phyloP scores from a whole-genome alignment of 2,888 invertebrate species.

The Drosophila merina region DNA sequence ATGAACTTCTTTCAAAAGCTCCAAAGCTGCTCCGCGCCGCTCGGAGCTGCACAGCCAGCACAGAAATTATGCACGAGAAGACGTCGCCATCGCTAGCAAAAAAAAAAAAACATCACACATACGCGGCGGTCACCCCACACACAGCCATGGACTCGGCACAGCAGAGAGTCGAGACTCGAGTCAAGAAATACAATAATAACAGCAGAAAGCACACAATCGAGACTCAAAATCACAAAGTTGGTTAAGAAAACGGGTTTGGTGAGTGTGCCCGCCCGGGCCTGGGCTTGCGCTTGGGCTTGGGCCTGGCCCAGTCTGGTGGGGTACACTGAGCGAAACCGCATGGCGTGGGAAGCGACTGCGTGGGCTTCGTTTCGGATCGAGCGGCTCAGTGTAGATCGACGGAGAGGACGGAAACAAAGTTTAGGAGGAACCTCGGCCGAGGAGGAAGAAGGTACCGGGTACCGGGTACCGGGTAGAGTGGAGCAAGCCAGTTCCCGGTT shows the following conservation, averaged over 20 bases:
- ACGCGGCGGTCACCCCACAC: conserved; percentile 4
- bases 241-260: conserved; percentile 71
- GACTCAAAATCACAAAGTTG: conserved; percentile 70
- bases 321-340: conserved; percentile 64
- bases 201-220: conserved; percentile 55
- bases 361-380: conserved; percentile 47
- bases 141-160: conserved; percentile 5
- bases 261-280: conserved; percentile 34
- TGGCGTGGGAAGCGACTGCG: conserved; percentile 40
- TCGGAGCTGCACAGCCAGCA: conserved; percentile 50
- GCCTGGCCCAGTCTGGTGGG: conserved; percentile 20
- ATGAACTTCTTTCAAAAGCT: conserved; percentile 69
- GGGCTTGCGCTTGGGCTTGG: conserved; percentile 2
- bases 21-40: conserved; percentile 4
- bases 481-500: conserved; percentile 34
- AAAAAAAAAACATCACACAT: conserved; percentile 20
- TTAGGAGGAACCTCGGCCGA: conserved; percentile 26
- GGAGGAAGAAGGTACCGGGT: not conserved
- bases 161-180: not conserved
- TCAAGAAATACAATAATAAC: conserved; percentile 38
- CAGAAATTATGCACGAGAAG: conserved; percentile 63
- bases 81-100: conserved; percentile 46
- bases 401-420: conserved; percentile 33
- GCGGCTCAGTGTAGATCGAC: conserved; percentile 14
- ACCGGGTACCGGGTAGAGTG: not conserved